These are phyloP conservation scores for Rhombomys opimus DNA, from an alignment of 2,113 vertebrate species.

Conservation along the genomic window DNA sequence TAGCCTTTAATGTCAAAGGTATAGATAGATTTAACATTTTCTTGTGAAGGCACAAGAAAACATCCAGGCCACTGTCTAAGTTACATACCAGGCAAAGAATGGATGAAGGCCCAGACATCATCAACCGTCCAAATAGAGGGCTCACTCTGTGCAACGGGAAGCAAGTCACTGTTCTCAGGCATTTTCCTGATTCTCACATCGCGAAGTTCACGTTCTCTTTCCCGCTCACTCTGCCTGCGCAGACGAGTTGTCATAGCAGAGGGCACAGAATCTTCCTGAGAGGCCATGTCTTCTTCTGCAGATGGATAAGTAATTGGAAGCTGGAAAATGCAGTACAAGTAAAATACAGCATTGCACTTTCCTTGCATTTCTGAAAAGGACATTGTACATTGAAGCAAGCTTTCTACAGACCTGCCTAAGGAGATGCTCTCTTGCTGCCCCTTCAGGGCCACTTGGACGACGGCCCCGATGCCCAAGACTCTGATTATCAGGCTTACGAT, in stretches of 20 bases:
- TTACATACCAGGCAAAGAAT: constrained; percentile 94
- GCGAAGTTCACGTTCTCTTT: constrained; percentile 88
- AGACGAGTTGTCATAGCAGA: constrained; percentile 93
- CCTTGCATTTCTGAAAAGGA: constrained; percentile 81
- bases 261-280: constrained; percentile 90
- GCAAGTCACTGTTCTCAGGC: constrained; percentile 87
- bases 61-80: background rate
- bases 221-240: constrained; percentile 90
- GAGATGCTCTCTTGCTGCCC: constrained; percentile 90
- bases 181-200: constrained; percentile 89
- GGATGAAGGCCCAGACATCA: constrained; percentile 97
- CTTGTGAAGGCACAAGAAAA: constrained; percentile 35
- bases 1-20: background rate
- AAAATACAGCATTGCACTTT: constrained; percentile 86
- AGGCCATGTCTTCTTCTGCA: constrained; percentile 87
- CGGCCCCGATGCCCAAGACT: constrained; percentile 91
- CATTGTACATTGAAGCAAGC: constrained; percentile 82
- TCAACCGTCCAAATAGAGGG: constrained; percentile 96
- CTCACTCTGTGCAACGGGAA: constrained; percentile 89
- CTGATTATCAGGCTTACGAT: constrained; percentile 89
- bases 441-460: constrained; percentile 90
- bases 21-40: constrained; percentile 12
- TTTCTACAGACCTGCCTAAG: constrained; percentile 93
- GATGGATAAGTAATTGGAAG: constrained; percentile 89
- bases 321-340: constrained; percentile 89